Evolutionary conservation across 2,113 vertebrate species (phyloP).

Genomic region (Colinus virginianus): DNA sequence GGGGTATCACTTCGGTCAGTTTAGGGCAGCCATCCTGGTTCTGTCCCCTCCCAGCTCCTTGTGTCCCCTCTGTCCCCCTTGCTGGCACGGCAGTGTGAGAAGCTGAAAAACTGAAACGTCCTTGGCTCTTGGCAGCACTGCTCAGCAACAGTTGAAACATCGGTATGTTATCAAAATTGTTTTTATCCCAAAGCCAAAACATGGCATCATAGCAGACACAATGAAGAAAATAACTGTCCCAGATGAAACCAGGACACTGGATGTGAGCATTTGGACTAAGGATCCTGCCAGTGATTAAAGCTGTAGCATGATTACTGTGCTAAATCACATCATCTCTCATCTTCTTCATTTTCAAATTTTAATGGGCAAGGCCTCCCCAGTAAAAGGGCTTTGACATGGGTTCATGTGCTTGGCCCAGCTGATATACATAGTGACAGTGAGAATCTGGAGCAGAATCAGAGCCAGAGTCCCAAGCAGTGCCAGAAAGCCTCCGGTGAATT

Average conservation of each 20-base stretch:
- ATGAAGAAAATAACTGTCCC: background rate
- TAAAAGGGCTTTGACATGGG: fast-evolving
- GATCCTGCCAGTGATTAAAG: background rate
- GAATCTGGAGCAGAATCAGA: conserved; percentile 66
- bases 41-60: background rate
- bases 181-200: background rate
- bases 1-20: background rate
- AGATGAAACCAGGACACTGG: background rate
- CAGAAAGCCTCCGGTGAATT: conserved; percentile 60
- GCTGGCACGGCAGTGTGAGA: background rate
- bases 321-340: background rate
- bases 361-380: background rate
- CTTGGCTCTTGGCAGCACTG: background rate
- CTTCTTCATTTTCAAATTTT: background rate
- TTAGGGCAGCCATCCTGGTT: background rate
- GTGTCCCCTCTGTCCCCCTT: background rate
- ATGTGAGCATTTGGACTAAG: background rate
- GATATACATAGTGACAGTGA: background rate
- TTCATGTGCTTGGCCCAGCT: background rate
- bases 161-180: background rate
- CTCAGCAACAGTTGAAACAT: background rate
- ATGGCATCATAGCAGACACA: background rate
- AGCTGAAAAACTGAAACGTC: background rate
- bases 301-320: background rate
- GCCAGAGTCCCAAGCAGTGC: conserved; percentile 52